A percentile compares a stretch with the other conserved stretches of the same genome.
phyloP scores from a whole-genome alignment of 2,113 vertebrate genomes.

The Chaetodon auriga region DNA sequence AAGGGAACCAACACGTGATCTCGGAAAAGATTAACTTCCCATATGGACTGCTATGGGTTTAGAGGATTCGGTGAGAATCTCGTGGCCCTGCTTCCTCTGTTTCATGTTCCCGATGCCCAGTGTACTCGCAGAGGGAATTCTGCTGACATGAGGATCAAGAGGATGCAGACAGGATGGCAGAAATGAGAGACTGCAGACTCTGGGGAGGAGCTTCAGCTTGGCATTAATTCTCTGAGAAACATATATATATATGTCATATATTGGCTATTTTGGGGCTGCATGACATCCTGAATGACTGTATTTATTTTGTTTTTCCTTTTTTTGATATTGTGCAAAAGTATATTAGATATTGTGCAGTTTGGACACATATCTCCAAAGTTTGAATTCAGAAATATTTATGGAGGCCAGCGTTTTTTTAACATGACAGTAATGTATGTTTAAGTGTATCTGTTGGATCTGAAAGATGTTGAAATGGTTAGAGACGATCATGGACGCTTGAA shows the following conservation, averaged over 20 bases:
- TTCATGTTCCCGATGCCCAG: constrained; percentile 32
- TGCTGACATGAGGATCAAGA: constrained; percentile 37
- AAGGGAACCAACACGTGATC: not conserved
- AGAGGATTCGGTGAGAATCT: constrained; percentile 48
- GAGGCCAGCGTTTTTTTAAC: not conserved
- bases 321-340: not conserved
- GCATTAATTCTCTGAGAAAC: constrained; percentile 26
- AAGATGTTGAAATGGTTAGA: not conserved
- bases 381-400: not conserved
- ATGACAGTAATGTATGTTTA: not conserved
- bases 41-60: constrained; percentile 15
- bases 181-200: constrained; percentile 32
- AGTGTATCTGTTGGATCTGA: not conserved
- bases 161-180: constrained; percentile 9
- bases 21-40: constrained; percentile 11
- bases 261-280: too few species aligned
- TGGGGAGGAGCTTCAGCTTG: not conserved
- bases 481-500: not conserved
- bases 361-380: not conserved
- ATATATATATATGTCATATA: not conserved
- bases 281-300: not conserved
- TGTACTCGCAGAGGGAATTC: constrained; percentile 31
- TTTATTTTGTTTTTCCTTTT: not conserved
- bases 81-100: constrained; percentile 17
- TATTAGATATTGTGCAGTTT: not conserved